Conservation (phyloP, 2,888 invertebrate genomes). For the Caenorhabditis zanzibari region DNA sequence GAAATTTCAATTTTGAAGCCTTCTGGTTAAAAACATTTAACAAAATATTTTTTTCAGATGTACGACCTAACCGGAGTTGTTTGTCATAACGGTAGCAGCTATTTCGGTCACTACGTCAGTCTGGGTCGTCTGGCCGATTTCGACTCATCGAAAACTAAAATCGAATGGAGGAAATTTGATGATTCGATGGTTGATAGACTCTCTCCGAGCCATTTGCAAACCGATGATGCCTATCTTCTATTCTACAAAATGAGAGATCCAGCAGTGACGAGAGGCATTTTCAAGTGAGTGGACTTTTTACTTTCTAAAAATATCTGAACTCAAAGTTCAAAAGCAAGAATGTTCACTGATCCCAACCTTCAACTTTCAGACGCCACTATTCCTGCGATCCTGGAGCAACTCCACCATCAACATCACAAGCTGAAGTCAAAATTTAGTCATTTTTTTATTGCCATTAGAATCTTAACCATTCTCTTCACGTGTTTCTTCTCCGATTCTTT, state of each 20-base stretch:
- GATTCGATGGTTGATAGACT: slow-evolving; percentile 83
- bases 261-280: slow-evolving; percentile 62
- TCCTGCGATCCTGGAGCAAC: slow-evolving; percentile 60
- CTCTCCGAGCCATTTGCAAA: slow-evolving; percentile 74
- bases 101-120: slow-evolving; percentile 85
- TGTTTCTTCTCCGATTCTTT: slow-evolving; percentile 28
- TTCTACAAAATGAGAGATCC: slow-evolving; percentile 82
- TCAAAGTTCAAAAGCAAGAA: slow-evolving; percentile 9
- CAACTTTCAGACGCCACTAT: slow-evolving; percentile 60
- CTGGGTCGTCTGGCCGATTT: slow-evolving; percentile 84
- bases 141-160: slow-evolving; percentile 83
- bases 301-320: background rate
- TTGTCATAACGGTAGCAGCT: slow-evolving; percentile 84
- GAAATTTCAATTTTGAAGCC: no score
- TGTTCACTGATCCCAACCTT: slow-evolving; percentile 3
- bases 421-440: slow-evolving; percentile 56
- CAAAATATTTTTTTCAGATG: no score
- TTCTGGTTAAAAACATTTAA: no score
- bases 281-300: slow-evolving; percentile 60
- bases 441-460: slow-evolving; percentile 13
- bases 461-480: slow-evolving; percentile 8
- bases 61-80: slow-evolving; percentile 86
- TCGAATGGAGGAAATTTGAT: slow-evolving; percentile 84
- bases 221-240: slow-evolving; percentile 84
- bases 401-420: background rate